Evolutionary conservation across 2,113 vertebrate species (phyloP).

Genomic region (Chloropsis cyanopogon): DNA sequence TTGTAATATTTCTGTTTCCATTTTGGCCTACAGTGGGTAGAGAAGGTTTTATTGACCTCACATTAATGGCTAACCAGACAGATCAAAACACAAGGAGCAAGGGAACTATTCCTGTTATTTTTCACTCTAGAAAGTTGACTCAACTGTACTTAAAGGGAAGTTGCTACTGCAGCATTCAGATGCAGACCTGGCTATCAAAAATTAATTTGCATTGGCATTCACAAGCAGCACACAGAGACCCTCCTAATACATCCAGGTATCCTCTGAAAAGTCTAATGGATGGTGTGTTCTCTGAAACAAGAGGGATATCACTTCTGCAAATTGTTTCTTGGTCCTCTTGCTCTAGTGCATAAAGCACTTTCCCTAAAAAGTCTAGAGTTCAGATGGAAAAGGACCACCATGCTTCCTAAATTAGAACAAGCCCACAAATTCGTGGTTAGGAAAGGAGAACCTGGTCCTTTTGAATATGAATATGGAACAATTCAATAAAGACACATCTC

Average conservation of each 20-base stretch:
- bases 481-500: background rate
- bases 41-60: background rate
- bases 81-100: background rate
- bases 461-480: background rate
- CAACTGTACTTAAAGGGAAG: background rate
- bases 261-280: background rate
- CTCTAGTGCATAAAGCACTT: background rate
- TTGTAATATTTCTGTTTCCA: background rate
- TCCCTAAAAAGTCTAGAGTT: background rate
- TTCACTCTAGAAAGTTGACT: background rate
- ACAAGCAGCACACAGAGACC: background rate
- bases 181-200: background rate
- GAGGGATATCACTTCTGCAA: background rate
- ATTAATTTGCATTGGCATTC: background rate
- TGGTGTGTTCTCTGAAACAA: background rate
- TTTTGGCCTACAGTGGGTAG: background rate
- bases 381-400: background rate
- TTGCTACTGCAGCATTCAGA: background rate
- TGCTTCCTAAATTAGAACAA: background rate
- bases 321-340: background rate
- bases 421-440: background rate
- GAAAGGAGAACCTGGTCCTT: background rate
- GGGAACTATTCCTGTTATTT: background rate
- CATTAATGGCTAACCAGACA: background rate
- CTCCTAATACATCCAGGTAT: background rate